These are phyloP conservation scores for Tuberolachnus salignus DNA, from an alignment of 2,888 invertebrate genomes.

Conservation along the genomic window DNA sequence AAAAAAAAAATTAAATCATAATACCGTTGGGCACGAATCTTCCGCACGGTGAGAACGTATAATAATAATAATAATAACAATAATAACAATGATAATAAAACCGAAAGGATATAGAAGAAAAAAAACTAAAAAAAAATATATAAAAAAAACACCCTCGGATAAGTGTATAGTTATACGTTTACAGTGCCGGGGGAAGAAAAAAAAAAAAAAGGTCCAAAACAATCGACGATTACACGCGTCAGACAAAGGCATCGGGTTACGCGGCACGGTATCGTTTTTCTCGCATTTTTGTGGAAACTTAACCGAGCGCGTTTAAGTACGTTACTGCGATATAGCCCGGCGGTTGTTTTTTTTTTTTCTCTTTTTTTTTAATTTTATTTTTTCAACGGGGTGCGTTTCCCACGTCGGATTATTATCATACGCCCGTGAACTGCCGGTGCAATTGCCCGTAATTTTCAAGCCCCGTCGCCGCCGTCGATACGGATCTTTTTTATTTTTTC, in stretches of 20 bases:
- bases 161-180: not conserved
- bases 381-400: conserved; percentile 29
- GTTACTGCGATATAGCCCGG: conserved; percentile 48
- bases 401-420: conserved; percentile 41
- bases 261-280: conserved; percentile 45
- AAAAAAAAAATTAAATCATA: too few species aligned
- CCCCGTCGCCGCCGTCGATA: not conserved
- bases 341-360: not conserved
- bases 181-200: not conserved
- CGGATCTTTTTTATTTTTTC: not conserved
- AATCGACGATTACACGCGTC: conserved; percentile 47
- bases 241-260: conserved; percentile 55
- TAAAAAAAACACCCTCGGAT: conserved; percentile 21
- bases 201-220: conserved; percentile 41
- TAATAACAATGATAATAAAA: not conserved
- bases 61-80: not conserved
- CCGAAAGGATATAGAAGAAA: not conserved
- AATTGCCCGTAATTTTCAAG: conserved; percentile 40
- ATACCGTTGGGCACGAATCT: too few species aligned
- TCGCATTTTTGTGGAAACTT: conserved; percentile 55
- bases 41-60: not conserved
- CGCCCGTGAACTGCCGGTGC: not conserved
- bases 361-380: too few species aligned
- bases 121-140: not conserved
- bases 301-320: conserved; percentile 56